phyloP scores from a whole-genome alignment of 2,113 vertebrate species.

The Eubucco bourcierii region DNA sequence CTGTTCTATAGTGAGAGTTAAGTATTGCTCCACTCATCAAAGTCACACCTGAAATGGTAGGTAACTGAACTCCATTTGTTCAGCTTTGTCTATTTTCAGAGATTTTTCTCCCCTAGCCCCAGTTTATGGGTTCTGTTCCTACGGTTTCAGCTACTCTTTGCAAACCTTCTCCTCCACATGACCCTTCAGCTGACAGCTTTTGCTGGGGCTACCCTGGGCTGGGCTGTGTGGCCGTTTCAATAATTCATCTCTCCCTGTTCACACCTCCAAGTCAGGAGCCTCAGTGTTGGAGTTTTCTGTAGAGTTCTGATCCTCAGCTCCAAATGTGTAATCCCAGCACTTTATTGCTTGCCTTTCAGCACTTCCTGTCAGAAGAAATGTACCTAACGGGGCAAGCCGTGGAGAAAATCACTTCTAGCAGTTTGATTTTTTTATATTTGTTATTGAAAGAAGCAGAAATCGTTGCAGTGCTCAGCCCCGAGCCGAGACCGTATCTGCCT shows the following conservation, averaged over 20 bases:
- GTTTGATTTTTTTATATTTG: not conserved
- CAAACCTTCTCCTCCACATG: not conserved
- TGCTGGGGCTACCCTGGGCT: not conserved
- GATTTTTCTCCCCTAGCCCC: not conserved
- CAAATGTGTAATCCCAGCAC: constrained; percentile 26
- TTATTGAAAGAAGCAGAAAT: constrained; percentile 60
- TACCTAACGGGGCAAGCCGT: constrained; percentile 58
- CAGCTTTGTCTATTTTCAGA: not conserved
- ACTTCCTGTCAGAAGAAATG: constrained; percentile 56
- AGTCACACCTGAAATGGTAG: not conserved
- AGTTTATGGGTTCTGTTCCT: not conserved
- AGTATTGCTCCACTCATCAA: not conserved
- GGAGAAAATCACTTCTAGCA: constrained; percentile 69
- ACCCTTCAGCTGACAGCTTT: not conserved
- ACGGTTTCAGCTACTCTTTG: not conserved
- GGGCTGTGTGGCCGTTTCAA: not conserved
- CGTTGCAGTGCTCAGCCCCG: constrained; percentile 48
- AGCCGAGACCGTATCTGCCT: constrained; percentile 69
- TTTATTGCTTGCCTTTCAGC: constrained; percentile 35
- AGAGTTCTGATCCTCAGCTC: constrained; percentile 1
- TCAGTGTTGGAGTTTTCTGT: constrained; percentile 16
- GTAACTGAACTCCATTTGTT: not conserved
- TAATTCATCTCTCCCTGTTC: not conserved
- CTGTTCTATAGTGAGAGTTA: not conserved
- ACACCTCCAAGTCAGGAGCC: not conserved